Base-by-base conservation (phyloP, 2,797 vertebrate species). In the Cryptoblepharus egeriae region DNA sequence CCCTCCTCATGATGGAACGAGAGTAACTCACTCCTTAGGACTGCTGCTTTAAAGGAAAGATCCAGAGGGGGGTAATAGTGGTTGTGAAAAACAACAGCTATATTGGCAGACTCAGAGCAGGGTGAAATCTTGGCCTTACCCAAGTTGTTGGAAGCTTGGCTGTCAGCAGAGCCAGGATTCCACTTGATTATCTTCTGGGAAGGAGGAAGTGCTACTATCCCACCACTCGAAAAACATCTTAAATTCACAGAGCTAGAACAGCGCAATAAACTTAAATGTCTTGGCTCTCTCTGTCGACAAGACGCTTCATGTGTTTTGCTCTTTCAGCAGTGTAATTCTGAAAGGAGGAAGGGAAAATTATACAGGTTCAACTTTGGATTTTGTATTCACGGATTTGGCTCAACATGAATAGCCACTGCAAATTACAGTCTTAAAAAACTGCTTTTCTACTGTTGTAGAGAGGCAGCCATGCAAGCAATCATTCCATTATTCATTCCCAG, bases 1-100 rank as follows among this genome's bases (percentile, higher is more conserved):
- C 74, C 84, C 75, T 70, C 11, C 63, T 90, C 88, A 81, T 70
- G 88, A 87, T 88, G 85, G 78, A 81, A 80, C 58, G 77, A 65
- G 45, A 88, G 52, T 91, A 85, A 84, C 0, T 1, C 18, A 45
- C 72, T 88, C 74, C 82, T 92, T 90, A 80, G 68, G 74, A 83
- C 35, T 88, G 82, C 83, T 80, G 0, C 13, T 37, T 70, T 58
- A 55, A 77, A 82, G 60, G 67, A 30, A 84, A 60, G 60, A 39
- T 49, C 13, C 26, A 64, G 5, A 65, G 68, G 45, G 45, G 35
- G 35, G 42, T 64, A 60, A 83, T 71, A 32, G 55, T 16, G n/a
- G 76, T 18, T 65, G 32, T 26, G 84, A 89, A 81, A 72, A 55
- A 0, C 2, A 4, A 49, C 74, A 49, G 26, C 28, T 22, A 20